Percentiles rank a stretch among this genome's conserved stretches.
Evolutionary conservation across 2,888 invertebrate species (phyloP).

Genomic region (Dicyrtoma fusca): DNA sequence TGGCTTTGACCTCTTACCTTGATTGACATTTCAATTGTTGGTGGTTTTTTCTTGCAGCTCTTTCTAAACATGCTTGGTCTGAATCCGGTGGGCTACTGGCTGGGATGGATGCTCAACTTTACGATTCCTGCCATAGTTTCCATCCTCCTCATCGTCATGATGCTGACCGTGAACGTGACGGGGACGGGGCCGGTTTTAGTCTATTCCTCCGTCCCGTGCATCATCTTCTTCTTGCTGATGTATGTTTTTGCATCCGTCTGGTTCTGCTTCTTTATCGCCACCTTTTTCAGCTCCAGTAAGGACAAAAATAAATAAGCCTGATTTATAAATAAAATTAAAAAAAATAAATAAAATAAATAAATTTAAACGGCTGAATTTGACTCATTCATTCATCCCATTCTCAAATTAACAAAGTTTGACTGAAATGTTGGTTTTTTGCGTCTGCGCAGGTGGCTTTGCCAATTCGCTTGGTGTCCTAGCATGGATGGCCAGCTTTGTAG

Average conservation of each 20-base stretch:
- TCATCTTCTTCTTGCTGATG: slow-evolving; percentile 31
- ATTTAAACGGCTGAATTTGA: no score
- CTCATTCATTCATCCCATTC: no score
- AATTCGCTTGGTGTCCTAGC: slow-evolving; percentile 27
- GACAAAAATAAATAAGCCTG: no score
- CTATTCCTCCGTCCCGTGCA: slow-evolving; percentile 14
- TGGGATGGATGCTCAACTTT: slow-evolving; percentile 37
- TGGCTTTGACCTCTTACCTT: no score
- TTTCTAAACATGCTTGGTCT: slow-evolving; percentile 41
- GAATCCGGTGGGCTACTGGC: slow-evolving; percentile 34
- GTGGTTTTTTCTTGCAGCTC: slow-evolving; percentile 10
- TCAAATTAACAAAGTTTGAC: no score
- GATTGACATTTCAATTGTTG: background rate
- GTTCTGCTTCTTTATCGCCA: slow-evolving; percentile 39
- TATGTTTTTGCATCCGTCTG: slow-evolving; percentile 38
- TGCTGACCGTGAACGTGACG: slow-evolving; percentile 34
- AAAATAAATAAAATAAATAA: no score
- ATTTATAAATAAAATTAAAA: no score
- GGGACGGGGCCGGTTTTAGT: slow-evolving; percentile 22
- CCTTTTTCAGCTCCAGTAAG: slow-evolving; percentile 29
- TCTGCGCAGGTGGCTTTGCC: slow-evolving; percentile 32
- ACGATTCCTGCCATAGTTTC: slow-evolving; percentile 18
- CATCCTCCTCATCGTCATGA: slow-evolving; percentile 25
- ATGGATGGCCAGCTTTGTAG: slow-evolving; percentile 33
- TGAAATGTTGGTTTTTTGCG: no score